Base-by-base conservation (phyloP, 2,113 vertebrate genomes). In the Ictalurus punctatus region DNA sequence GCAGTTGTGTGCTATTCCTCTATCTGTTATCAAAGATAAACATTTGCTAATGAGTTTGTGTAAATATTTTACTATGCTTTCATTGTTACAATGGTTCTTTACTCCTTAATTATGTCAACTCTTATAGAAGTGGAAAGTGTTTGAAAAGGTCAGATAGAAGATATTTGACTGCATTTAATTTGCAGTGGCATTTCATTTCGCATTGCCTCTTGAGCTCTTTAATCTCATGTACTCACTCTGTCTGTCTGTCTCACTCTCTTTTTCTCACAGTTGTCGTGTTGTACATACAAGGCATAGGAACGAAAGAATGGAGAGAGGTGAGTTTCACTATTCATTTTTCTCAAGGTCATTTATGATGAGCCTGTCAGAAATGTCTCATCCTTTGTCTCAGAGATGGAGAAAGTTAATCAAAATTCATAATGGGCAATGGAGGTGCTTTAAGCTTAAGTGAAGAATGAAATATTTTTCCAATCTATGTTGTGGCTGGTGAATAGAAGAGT, bases 221-320 rank as follows among this genome's bases (percentile, higher is more conserved):
- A 89, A 85, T 85, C 61, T 85, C 9, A 58, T 85, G 65, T 59
- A 83, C 86, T 58, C 52, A 6, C 52, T 48, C 44, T 76, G 21
- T 9, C 78, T 69, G 34, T 61, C 78, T 89, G 7, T 69, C 65
- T 87, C 86, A 34, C 48, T 83, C 37, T 88, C 14, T 83, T 54
- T 65, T 19, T 86, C 52, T 40, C 19, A 69, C 88, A 92, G 91
- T 92, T 83, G 91, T 92, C 69, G 91, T 92, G 73, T 87, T 92
- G 90, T 92, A 91, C 67, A 83, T 91, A 74, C 91, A 92, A 82
- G 91, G 91, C 58, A 91, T 91, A 67, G 91, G 91, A 40, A 91
- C 91, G 44, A 92, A 92, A 81, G 91, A 92, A 80, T 92, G 91
- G 91, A 88, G 91, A 90, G 91, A 92, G 91, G 91, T 92, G 40